Percentiles rank a stretch among this genome's conserved stretches.
Evolutionary conservation across 2,888 invertebrate genomes (phyloP).

Genomic region (Drosophila infuscata): DNA sequence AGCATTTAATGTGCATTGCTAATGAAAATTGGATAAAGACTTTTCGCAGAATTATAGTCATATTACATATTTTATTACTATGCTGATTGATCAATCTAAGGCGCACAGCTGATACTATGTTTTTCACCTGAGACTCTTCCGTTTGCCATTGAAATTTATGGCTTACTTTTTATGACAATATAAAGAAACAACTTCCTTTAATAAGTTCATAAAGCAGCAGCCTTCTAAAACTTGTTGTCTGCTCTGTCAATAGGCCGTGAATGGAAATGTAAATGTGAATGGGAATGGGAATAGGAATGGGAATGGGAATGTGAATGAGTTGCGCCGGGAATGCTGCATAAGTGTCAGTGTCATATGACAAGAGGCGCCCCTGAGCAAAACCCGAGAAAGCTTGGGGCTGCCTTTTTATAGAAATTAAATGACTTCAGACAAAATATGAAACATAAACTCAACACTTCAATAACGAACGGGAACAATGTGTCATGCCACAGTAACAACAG

Average conservation of each 20-base stretch:
- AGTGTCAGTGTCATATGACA: slow-evolving; percentile 64
- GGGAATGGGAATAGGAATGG: background rate
- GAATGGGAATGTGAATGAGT: slow-evolving; percentile 31
- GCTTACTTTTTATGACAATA: slow-evolving; percentile 33
- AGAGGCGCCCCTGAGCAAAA: slow-evolving; percentile 16
- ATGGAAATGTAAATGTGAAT: slow-evolving; percentile 15
- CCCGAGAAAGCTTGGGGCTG: slow-evolving; percentile 25
- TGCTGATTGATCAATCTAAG: background rate
- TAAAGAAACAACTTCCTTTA: slow-evolving; percentile 53
- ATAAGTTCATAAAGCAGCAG: slow-evolving; percentile 54
- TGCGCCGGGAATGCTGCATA: slow-evolving; percentile 48
- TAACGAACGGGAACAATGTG: slow-evolving; percentile 61
- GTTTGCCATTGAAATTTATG: slow-evolving; percentile 30
- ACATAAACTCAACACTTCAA: slow-evolving; percentile 70
- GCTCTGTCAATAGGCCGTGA: slow-evolving; percentile 48
- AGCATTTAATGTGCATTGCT: background rate
- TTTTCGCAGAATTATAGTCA: background rate
- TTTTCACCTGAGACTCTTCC: slow-evolving; percentile 39
- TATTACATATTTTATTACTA: background rate
- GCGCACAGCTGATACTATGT: background rate
- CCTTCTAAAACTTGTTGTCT: slow-evolving; percentile 30
- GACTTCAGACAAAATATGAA: slow-evolving; percentile 62
- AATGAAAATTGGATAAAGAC: background rate
- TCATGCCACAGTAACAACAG: slow-evolving; percentile 29
- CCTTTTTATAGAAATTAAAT: slow-evolving; percentile 65